Evolutionary conservation across 2,797 vertebrate genomes (phyloP).

Genomic region (Lagorchestes hirsutus): DNA sequence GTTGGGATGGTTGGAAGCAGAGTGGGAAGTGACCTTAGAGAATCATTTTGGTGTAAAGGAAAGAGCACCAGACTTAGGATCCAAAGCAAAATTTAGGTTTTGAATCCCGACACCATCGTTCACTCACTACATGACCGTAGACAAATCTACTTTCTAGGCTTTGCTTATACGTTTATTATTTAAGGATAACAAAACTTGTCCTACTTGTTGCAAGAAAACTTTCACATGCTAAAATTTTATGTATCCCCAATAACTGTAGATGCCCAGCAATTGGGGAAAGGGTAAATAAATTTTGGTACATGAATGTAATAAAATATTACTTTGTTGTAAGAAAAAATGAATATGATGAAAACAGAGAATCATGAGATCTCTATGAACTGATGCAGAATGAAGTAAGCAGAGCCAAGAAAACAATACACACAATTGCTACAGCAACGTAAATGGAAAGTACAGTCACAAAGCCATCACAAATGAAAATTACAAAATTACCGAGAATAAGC

Average conservation of each 20-base stretch:
- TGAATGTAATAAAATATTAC: background rate
- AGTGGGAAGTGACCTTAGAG: background rate
- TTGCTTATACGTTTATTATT: background rate
- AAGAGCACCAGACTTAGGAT: background rate
- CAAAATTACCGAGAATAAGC: background rate
- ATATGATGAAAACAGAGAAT: background rate
- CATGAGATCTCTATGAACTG: background rate
- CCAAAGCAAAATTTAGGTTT: background rate
- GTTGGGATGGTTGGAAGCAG: background rate
- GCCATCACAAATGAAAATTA: too few species aligned
- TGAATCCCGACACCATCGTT: background rate
- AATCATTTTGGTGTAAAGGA: background rate
- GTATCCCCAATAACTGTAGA: background rate
- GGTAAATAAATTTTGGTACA: background rate
- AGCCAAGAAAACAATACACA: background rate
- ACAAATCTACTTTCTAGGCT: background rate
- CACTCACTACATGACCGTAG: background rate
- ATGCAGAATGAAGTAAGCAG: background rate
- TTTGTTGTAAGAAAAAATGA: background rate
- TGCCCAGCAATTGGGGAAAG: background rate
- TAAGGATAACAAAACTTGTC: background rate
- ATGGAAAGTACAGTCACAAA: background rate
- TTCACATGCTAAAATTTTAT: background rate
- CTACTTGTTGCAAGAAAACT: background rate
- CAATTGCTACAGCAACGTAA: background rate